These are phyloP conservation scores for Chrysopilus asiliformis DNA, from an alignment of 2,888 invertebrate genomes.

Conservation along the genomic window DNA sequence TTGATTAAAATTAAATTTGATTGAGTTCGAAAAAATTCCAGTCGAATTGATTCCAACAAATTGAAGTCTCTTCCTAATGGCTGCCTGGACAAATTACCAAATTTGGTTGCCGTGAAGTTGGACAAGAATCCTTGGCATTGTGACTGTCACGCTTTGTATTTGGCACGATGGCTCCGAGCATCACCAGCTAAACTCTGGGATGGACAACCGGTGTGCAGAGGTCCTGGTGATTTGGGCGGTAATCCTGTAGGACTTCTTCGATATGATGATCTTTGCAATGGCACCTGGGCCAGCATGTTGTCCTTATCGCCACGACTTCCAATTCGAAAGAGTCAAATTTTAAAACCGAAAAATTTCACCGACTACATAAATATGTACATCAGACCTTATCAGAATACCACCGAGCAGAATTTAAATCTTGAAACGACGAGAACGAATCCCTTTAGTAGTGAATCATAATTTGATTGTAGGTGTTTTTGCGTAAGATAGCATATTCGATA, in stretches of 20 bases:
- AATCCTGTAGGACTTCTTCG: constrained; percentile 38
- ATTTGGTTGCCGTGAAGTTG: constrained; percentile 45
- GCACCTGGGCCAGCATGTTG: constrained; percentile 58
- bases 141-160: constrained; percentile 48
- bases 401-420: too few species aligned
- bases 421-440: too few species aligned
- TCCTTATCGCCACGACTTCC: constrained; percentile 34
- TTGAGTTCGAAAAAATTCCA: constrained; percentile 24
- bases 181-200: constrained; percentile 39
- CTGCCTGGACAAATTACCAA: constrained; percentile 41
- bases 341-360: constrained; percentile 32
- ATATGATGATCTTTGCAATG: constrained; percentile 54
- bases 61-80: constrained; percentile 47
- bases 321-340: constrained; percentile 31
- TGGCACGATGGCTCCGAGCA: constrained; percentile 44
- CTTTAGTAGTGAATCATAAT: too few species aligned
- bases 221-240: constrained; percentile 41
- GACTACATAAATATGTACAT: constrained; percentile 34
- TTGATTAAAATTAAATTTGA: constrained; percentile 25
- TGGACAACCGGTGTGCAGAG: constrained; percentile 40
- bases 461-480: too few species aligned
- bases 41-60: constrained; percentile 47
- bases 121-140: constrained; percentile 52
- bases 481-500: too few species aligned
- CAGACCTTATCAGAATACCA: constrained; percentile 29